Percentiles rank a stretch among this genome's conserved stretches.
Conservation (phyloP, 2,888 invertebrate species). For the Glaucopsyche alexis region DNA sequence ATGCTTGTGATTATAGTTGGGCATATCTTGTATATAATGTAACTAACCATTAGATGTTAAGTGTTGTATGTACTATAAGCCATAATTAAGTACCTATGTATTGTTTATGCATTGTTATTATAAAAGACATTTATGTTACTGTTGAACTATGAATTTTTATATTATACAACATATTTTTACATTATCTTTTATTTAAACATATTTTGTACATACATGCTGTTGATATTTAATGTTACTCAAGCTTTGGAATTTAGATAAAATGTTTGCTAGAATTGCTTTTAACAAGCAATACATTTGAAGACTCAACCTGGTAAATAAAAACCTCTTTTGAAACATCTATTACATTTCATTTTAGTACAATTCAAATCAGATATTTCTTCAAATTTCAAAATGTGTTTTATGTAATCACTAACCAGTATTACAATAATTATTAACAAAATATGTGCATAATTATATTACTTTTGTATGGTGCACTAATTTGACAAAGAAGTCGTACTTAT, state of each 20-base stretch:
- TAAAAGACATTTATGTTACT: conserved; percentile 3
- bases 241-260: neutral
- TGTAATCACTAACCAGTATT: neutral
- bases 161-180: neutral
- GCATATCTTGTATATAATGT: neutral
- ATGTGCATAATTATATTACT: neutral
- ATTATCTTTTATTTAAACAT: neutral
- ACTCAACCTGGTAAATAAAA: neutral
- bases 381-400: neutral
- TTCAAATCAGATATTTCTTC: neutral
- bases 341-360: too few species aligned
- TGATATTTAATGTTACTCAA: neutral
- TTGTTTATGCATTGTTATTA: neutral
- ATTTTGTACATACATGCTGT: neutral
- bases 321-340: too few species aligned
- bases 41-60: neutral
- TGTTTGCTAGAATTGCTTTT: neutral
- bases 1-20: neutral
- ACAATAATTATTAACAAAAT: neutral
- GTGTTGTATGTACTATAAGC: neutral
- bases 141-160: conserved; percentile 8
- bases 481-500: too few species aligned
- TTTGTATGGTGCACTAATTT: neutral
- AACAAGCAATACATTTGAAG: neutral
- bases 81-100: neutral